Evolutionary conservation across 2,888 invertebrate genomes (phyloP), one percentile per base, ranked within the genome.

Genomic region (Brachyptera risi): DNA sequence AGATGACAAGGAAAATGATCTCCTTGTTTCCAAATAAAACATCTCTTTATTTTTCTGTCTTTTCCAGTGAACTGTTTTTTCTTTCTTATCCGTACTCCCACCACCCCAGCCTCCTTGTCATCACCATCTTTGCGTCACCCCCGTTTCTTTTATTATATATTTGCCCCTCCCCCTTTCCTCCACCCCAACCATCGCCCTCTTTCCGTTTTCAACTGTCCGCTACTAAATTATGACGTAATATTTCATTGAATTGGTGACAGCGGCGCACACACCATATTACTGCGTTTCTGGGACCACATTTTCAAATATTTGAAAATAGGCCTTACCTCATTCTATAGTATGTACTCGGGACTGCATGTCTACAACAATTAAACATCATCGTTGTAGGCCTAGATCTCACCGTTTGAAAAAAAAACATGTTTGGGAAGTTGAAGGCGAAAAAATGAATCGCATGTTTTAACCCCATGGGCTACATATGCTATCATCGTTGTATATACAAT

Each of bases 141-240:
- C 35, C 44, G 51, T 50, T 44, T 54, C 54, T 54, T 54, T 54
- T 54, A 58, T 44, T 44, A 57, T 57, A 57, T 44, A 57, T 44
- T 57, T 49, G 47, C 49, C 40, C 57, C 15, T 26, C 44, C 24
- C 58, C 37, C 56, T 31, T 58, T 35, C 58, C 51, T 47, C 60
- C 26, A 4, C 38, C 59, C 27, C 35, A 58, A 59, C 23, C 56
- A 40, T 42, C 56, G 56, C 61, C 17, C 57, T 40, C 49, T 58
- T 51, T 62, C 64, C 64, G 58, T 37, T 59, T 27, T 50, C 60
- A 42, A 47, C 50, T 59, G 54, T 56, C 56, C 38, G 50, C 59
- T 60, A 64, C 59, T 64, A 56, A 64, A 64, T 62, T 64, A 64
- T 62, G 64, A 61, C 60, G 59, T 63, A 56, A 63, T 63, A 65